These are phyloP conservation scores for Hirundo rustica DNA, from an alignment of 2,797 vertebrate species.

Conservation along the genomic window DNA sequence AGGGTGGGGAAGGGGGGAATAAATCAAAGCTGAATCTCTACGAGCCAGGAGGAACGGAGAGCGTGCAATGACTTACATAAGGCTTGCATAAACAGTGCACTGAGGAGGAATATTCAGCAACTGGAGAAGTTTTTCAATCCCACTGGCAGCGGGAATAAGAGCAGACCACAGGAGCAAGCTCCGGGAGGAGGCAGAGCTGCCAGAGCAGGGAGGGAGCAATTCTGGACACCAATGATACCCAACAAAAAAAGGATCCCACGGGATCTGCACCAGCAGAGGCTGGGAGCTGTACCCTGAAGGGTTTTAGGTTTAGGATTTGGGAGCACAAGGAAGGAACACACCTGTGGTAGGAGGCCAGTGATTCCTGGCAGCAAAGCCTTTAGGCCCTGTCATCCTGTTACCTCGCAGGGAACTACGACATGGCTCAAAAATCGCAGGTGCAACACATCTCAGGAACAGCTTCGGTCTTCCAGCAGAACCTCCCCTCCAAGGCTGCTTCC, in stretches of 20 bases:
- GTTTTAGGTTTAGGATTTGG: neutral
- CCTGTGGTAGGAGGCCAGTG: neutral
- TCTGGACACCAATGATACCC: fast-evolving
- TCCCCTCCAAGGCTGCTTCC: neutral
- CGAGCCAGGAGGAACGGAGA: neutral
- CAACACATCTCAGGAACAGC: neutral
- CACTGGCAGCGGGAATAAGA: neutral
- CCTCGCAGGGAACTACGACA: fast-evolving
- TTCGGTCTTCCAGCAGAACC: neutral
- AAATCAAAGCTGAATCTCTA: constrained; percentile 18
- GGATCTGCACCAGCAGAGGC: neutral
- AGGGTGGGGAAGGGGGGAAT: neutral
- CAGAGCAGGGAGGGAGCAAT: neutral
- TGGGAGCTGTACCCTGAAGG: neutral
- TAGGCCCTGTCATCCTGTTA: neutral
- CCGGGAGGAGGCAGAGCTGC: neutral
- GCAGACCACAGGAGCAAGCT: neutral
- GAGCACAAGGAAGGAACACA: neutral
- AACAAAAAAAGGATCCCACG: neutral
- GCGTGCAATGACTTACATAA: neutral
- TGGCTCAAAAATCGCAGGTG: neutral
- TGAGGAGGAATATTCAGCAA: neutral
- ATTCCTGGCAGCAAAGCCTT: neutral
- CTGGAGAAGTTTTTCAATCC: neutral
- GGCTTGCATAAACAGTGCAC: neutral